These are phyloP conservation scores for Rhinogobius similis DNA, from an alignment of 2,113 vertebrate species.

Conservation along the genomic window DNA sequence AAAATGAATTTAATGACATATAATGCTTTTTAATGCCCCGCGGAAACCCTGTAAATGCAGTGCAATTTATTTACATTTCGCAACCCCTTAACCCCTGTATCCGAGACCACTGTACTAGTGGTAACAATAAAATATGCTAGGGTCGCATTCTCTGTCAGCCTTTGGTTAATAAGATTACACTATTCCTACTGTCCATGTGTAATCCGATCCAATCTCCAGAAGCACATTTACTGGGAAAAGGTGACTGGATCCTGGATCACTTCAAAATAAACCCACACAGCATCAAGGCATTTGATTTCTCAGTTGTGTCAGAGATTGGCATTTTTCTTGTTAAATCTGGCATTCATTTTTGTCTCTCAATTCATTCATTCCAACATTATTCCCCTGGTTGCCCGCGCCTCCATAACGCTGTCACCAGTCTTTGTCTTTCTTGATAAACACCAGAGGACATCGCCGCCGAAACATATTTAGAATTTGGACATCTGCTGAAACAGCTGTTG, in stretches of 20 bases:
- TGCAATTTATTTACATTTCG: too few relatives aligned
- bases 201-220: background rate
- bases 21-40: too few relatives aligned
- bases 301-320: background rate
- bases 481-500: constrained; percentile 16
- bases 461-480: constrained; percentile 15
- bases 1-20: too few relatives aligned
- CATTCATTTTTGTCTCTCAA: background rate
- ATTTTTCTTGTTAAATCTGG: constrained; percentile 7
- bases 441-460: constrained; percentile 10
- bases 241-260: background rate
- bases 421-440: constrained; percentile 13
- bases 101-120: too few relatives aligned
- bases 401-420: constrained; percentile 12
- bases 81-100: too few relatives aligned
- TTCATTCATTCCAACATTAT: constrained; percentile 9
- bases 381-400: background rate
- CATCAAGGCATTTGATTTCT: background rate
- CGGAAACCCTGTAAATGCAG: too few relatives aligned
- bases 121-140: too few relatives aligned
- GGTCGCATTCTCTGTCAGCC: too few relatives aligned
- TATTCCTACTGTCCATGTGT: background rate
- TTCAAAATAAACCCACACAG: background rate
- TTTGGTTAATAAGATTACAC: background rate
- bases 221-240: background rate